Conservation (phyloP, 2,888 invertebrate genomes). For the Cerceris ruficornis region DNA sequence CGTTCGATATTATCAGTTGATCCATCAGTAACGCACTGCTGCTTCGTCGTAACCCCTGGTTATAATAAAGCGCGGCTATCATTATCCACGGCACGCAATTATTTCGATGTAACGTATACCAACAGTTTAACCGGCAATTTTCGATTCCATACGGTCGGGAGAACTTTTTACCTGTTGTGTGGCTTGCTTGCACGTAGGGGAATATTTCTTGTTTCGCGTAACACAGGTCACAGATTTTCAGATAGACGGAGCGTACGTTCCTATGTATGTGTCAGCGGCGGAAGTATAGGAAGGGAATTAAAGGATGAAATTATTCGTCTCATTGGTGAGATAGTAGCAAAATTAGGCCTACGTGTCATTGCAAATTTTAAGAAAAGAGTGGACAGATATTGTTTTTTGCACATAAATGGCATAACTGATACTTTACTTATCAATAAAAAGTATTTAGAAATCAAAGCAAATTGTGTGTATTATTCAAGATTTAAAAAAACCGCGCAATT, state of each 20-base stretch:
- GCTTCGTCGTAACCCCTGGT: conserved; percentile 43
- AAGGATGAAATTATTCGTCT: too few relatives aligned
- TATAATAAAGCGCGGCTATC: conserved; percentile 49
- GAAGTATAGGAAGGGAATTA: too few relatives aligned
- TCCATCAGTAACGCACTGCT: conserved; percentile 57
- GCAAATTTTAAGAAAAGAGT: too few relatives aligned
- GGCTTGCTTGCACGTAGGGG: background rate
- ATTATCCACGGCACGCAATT: conserved; percentile 41
- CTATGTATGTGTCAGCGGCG: too few relatives aligned
- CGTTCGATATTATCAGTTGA: conserved; percentile 56
- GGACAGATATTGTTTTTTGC: too few relatives aligned
- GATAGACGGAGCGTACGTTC: background rate
- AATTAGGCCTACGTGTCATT: too few relatives aligned
- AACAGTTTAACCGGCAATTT: conserved; percentile 50
- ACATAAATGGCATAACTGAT: too few relatives aligned
- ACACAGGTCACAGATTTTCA: background rate
- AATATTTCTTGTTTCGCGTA: background rate
- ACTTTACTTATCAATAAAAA: too few relatives aligned
- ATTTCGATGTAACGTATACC: conserved; percentile 37
- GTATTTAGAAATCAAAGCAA: too few relatives aligned
- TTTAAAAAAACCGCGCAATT: too few relatives aligned
- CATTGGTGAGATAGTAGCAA: too few relatives aligned
- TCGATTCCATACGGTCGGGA: conserved; percentile 6
- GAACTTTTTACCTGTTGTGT: conserved; percentile 5
- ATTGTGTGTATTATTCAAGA: too few relatives aligned